Evolutionary conservation across 2,888 invertebrate genomes (phyloP), one percentile per base, ranked within the genome.

Genomic region (Eumacrocentrus americanus): DNA sequence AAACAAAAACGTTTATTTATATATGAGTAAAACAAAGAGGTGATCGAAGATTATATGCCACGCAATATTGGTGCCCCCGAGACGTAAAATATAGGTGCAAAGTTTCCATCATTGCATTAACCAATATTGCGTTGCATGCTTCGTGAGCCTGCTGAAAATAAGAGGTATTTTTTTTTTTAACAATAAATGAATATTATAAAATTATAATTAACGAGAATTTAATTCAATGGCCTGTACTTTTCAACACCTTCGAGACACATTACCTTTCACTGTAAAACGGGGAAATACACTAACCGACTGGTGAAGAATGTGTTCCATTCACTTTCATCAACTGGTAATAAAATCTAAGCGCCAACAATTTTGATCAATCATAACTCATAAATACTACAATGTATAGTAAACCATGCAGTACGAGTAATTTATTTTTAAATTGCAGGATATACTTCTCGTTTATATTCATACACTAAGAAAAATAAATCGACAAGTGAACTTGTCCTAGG

Each of bases 81-180:
- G 80, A 80, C 79, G 76, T 79, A 66, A 73, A 79, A 79, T 79
- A 80, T 80, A 80, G 80, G 79, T 80, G 80, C 75, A 72, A 69
- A 69, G 62, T 52, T 29, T 66, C 67, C 60, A 75, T 70, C 72
- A 65, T 67, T 65, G 60, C 60, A 70, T 70, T 67, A 46, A 72
- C 73, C 76, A 77, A 70, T 61, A 34, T 66, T 64, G 66, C 37
- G 72, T 78, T 67, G 74, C 74, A 77, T 77, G 69, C 68, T 71
- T 60, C 51, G 54, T 50, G 58, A 62, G 57, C 51, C 64, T 46
- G 25, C 44, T 25, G 11, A 22, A n/a, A 14, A 57, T 48, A 61
- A 12, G 9, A 60, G 50, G 54, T n/a, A n/a, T 4, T 9, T 4
- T 29, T 29, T 23, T 42, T 42, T 25, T 23, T 18, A 42, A 53